Base-by-base conservation (phyloP, 53 echinoderm and acorn worm genomes). In the Actinopyga echinites region DNA sequence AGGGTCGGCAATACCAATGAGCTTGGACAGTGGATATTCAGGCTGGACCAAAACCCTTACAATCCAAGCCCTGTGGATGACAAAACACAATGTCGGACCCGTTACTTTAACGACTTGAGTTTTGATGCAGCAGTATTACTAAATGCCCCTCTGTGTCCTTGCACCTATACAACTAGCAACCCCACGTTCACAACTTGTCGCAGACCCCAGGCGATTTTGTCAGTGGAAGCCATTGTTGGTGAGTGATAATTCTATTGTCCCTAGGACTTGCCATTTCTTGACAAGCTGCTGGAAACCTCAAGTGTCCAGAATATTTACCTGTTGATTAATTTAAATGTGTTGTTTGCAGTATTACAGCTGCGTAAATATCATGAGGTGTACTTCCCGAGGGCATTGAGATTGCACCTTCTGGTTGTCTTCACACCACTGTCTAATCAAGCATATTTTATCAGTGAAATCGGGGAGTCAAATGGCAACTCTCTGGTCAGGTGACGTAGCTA, bases 21-120 rank as follows among this genome's bases (percentile, higher is more conserved):
- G 24, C 81, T 80, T 5, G 81, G 81, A 22, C 60, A 80, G 63
- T 80, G 81, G 81, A 59, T 80, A 17, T 80, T 80, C 28, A 59
- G 81, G 34, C 58, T 80, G 37, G 81, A 80, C 42, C 60, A 80
- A 19, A 80, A 60, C 9, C 60, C 81, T 2, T 80, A 62, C 25
- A 30, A 13, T 38, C 34, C 7, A 12, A 34, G 9, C 25, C 25
- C 42, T n/a, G 73, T 35, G 8, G 42, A 71, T 11, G 49, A 49
- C 49, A 13, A 1, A 15, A 29, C 30, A 0, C 17, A 77, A 30
- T 77, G 77, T 28, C 52, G 77, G 15, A 55, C 32, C 44, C 77
- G 77, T 56, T 77, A 77, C 52, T 56, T 77, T 30, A 55, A 25
- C 49, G 77, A 77, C 26, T 6, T 7, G 20, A 8, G 11, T 32